Evolutionary conservation across 2,113 vertebrate genomes (phyloP), one percentile per base, ranked within the genome.

Genomic region (Turdus rufiventris): DNA sequence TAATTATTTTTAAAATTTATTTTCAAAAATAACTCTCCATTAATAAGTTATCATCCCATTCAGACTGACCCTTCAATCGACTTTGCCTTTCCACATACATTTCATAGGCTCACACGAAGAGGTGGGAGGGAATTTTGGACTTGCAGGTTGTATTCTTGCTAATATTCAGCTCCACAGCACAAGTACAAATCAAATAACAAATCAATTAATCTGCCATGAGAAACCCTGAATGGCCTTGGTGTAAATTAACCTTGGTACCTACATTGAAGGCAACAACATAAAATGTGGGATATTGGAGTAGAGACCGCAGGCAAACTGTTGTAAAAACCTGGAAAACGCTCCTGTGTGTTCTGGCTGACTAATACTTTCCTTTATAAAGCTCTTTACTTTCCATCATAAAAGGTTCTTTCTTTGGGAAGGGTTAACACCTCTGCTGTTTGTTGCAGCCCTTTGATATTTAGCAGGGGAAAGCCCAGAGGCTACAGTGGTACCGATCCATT

Each of bases 381-480:
- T 96, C 50, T 88, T 79, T 9, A 21, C 66, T 94, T 97, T 93
- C 91, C 93, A 95, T 92, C 72, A 20, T 60, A 65, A 56, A 89
- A 24, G 83, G 36, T n/a, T 96, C 47, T 90, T 82, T 89, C 93
- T 75, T 12, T 33, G 72, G 92, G 75, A 94, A 96, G 85, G 48
- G 28, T 83, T 81, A 61, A 61, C 93, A 88, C 81, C 78, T 93
- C 71, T 57, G 77, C 3, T 62, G 40, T 58, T 90, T 51, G 66
- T 75, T 56, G 78, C 87, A 85, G 62, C 45, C 74, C 94, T 96
- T 96, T 97, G 93, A 93, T 96, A 81, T 77, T 91, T 25, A 80
- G 89, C 82, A 53, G 88, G 94, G 85, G 95, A 95, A 96, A 42
- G 94, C 94, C 94, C 88, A 57, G 93, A 43, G 95, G 93, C 91